These are phyloP conservation scores for Halisarca cf. caerulea DNA, from an alignment of 37 sponge, comb jelly and placozoan species.

Conservation along the genomic window DNA sequence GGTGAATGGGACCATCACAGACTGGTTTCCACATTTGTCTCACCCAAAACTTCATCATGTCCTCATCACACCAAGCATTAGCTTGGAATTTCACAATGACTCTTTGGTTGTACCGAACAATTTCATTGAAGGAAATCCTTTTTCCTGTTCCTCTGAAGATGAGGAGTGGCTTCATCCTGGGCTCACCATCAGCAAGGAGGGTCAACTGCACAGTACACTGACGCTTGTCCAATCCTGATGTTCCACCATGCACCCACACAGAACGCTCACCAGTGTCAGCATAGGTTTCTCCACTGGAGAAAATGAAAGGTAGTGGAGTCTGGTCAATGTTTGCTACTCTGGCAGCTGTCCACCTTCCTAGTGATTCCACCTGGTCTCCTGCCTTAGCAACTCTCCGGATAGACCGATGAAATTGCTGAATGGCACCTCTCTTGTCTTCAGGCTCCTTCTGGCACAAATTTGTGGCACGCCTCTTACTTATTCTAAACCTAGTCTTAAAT, in stretches of 20 bases:
- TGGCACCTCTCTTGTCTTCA: background rate
- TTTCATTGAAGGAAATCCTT: constrained; percentile 28
- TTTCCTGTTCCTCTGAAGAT: constrained; percentile 48
- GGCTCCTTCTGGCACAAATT: constrained; percentile 36
- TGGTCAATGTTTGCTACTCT: constrained; percentile 29
- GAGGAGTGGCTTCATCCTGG: constrained; percentile 43
- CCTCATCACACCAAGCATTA: constrained; percentile 55
- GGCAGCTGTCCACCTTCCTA: constrained; percentile 8
- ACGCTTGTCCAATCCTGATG: constrained; percentile 50
- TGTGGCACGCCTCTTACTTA: constrained; percentile 26
- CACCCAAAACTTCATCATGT: constrained; percentile 31
- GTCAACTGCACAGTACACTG: constrained; percentile 54
- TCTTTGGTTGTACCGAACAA: constrained; percentile 27
- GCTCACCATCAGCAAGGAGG: constrained; percentile 53
- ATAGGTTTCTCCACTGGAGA: constrained; percentile 39
- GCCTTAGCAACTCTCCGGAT: constrained; percentile 28
- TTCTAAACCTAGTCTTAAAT: constrained; percentile 11
- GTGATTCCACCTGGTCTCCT: background rate
- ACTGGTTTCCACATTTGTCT: background rate
- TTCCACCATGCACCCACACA: constrained; percentile 52
- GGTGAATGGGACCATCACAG: constrained; percentile 3
- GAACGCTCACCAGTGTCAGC: constrained; percentile 24
- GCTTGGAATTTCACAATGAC: constrained; percentile 40
- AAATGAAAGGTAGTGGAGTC: constrained; percentile 53
- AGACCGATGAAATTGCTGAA: constrained; percentile 43